A percentile compares a stretch with the other conserved stretches of the same genome.
Evolutionary conservation across 1,140 invertebrate species (phyloP).

Genomic region (Ladona fulva): DNA sequence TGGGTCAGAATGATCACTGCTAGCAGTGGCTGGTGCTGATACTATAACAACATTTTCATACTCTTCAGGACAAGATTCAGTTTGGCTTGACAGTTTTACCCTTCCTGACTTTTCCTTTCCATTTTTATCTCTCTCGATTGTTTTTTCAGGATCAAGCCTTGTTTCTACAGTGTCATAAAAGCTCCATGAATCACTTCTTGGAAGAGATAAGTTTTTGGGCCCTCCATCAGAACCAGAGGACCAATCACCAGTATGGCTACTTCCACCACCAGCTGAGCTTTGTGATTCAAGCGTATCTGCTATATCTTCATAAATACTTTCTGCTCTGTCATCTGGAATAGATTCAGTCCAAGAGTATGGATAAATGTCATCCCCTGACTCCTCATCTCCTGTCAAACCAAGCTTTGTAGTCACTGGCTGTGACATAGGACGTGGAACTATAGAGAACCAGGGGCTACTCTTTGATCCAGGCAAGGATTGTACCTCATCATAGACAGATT

Average conservation of each 20-base stretch:
- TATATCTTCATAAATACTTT: slow-evolving; percentile 29
- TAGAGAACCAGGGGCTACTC: slow-evolving; percentile 31
- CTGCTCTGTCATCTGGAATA: slow-evolving; percentile 33
- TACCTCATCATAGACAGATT: slow-evolving; percentile 46
- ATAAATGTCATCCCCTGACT: slow-evolving; percentile 24
- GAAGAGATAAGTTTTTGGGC: background rate
- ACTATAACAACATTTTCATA: slow-evolving; percentile 26
- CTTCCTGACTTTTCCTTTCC: slow-evolving; percentile 28
- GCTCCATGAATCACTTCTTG: slow-evolving; percentile 44
- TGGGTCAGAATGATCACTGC: slow-evolving; percentile 28
- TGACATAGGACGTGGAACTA: slow-evolving; percentile 33
- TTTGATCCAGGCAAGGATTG: slow-evolving; percentile 36
- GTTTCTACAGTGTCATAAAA: slow-evolving; percentile 39
- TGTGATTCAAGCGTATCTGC: background rate
- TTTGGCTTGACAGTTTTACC: slow-evolving; percentile 28
- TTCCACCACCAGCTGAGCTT: slow-evolving; percentile 27
- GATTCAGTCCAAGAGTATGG: slow-evolving; percentile 28
- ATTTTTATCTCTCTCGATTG: slow-evolving; percentile 21
- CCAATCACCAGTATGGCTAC: background rate
- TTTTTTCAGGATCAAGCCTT: background rate
- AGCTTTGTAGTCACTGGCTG: slow-evolving; percentile 33
- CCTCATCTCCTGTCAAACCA: slow-evolving; percentile 19
- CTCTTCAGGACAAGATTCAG: slow-evolving; percentile 27
- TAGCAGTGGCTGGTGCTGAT: slow-evolving; percentile 23
- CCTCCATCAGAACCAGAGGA: background rate